These are phyloP conservation scores for Yasuhikotakia modesta DNA, from an alignment of 2,797 vertebrate genomes.

Conservation along the genomic window DNA sequence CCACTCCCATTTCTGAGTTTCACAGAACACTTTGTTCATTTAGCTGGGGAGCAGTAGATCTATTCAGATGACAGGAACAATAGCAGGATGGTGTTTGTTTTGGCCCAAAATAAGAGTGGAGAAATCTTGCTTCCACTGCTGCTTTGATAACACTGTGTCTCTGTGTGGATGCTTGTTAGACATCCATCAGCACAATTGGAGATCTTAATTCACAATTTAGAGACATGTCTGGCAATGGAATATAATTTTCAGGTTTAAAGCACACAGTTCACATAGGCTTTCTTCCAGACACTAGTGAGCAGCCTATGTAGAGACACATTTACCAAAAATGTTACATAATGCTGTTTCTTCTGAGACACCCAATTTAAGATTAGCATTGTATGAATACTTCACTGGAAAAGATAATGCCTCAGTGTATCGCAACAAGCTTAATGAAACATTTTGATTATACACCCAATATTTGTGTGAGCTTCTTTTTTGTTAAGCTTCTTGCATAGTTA, in stretches of 20 bases:
- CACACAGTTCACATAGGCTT: not conserved
- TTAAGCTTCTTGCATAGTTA: too few species aligned
- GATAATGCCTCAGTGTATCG: too few species aligned
- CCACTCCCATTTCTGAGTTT: constrained; percentile 25
- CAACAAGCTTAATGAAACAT: too few species aligned
- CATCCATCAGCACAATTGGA: not conserved
- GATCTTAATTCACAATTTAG: not conserved
- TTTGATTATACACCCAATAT: too few species aligned
- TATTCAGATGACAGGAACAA: constrained; percentile 41
- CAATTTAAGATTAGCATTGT: too few species aligned
- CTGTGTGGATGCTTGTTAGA: not conserved
- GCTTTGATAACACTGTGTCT: constrained; percentile 7
- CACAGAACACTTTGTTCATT: constrained; percentile 44
- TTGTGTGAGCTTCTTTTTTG: too few species aligned
- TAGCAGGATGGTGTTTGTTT: constrained; percentile 33
- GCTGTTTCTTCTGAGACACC: too few species aligned
- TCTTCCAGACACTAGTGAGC: not conserved
- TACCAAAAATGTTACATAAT: too few species aligned
- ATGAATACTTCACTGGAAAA: too few species aligned
- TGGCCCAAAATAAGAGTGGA: constrained; percentile 21
- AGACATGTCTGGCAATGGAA: not conserved
- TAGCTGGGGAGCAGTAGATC: constrained; percentile 28
- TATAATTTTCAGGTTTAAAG: not conserved
- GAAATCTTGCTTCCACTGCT: constrained; percentile 23
- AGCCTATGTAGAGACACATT: too few species aligned